phyloP scores from a whole-genome alignment of 1,140 invertebrate genomes.

The Camponotus floridanus region DNA sequence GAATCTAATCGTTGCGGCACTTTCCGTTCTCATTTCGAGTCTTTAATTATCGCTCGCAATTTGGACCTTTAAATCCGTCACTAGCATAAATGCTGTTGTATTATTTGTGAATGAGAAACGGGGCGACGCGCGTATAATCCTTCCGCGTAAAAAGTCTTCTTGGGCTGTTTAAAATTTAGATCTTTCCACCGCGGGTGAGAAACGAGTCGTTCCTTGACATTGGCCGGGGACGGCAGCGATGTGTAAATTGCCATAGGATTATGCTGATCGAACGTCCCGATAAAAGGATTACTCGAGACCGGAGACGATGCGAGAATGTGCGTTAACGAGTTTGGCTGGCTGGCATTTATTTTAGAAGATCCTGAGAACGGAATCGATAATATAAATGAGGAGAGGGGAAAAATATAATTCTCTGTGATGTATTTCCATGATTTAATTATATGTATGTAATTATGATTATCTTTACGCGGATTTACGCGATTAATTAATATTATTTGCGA shows the following conservation, averaged over 20 bases:
- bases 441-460: slow-evolving; percentile 62
- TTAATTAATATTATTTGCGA: slow-evolving; percentile 67
- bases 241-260: slow-evolving; percentile 30
- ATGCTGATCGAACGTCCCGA: slow-evolving; percentile 13
- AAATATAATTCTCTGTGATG: slow-evolving; percentile 76
- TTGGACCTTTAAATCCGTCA: slow-evolving; percentile 23
- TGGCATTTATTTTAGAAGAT: slow-evolving; percentile 43
- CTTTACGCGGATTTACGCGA: slow-evolving; percentile 47
- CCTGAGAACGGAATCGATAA: slow-evolving; percentile 39
- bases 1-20: slow-evolving; percentile 2
- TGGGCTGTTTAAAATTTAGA: slow-evolving; percentile 22
- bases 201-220: slow-evolving; percentile 13
- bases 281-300: slow-evolving; percentile 7
- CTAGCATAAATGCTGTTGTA: neutral
- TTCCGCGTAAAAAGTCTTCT: slow-evolving; percentile 29
- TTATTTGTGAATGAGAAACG: neutral
- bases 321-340: slow-evolving; percentile 24
- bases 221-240: neutral
- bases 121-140: slow-evolving; percentile 21
- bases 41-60: slow-evolving; percentile 15
- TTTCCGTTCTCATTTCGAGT: slow-evolving; percentile 17
- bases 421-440: slow-evolving; percentile 72
- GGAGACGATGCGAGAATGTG: slow-evolving; percentile 10
- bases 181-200: slow-evolving; percentile 20
- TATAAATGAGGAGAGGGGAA: slow-evolving; percentile 16